A percentile compares a stretch with the other conserved stretches of the same genome.
Evolutionary conservation across 2,888 invertebrate species (phyloP).

Genomic region (Muscina levida): DNA sequence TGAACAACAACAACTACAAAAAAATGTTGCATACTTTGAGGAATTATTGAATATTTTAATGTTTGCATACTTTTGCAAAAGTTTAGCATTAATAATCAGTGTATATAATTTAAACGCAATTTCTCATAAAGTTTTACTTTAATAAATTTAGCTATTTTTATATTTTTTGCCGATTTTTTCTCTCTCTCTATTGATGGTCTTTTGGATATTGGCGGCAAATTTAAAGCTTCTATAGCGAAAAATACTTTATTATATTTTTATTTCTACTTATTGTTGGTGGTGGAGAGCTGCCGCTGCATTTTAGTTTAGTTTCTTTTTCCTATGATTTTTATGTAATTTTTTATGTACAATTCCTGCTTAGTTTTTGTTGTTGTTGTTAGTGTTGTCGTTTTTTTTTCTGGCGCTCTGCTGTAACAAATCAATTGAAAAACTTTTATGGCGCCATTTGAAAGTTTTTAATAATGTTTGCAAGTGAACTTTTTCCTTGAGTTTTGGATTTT

Average conservation of each 20-base stretch:
- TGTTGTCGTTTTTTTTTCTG: no score
- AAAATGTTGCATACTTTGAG: constrained; percentile 32
- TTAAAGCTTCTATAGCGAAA: not conserved
- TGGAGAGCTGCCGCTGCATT: constrained; percentile 52
- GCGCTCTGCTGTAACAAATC: constrained; percentile 50
- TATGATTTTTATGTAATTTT: constrained; percentile 39
- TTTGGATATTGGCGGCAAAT: constrained; percentile 15
- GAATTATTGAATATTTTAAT: constrained; percentile 25
- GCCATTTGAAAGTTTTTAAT: constrained; percentile 66
- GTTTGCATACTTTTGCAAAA: constrained; percentile 22
- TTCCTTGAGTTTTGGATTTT: not conserved
- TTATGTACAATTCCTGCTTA: constrained; percentile 14
- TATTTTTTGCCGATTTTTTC: not conserved
- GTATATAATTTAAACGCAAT: not conserved
- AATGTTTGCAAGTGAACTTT: constrained; percentile 60
- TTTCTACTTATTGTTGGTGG: constrained; percentile 53
- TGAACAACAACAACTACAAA: no score
- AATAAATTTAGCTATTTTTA: not conserved
- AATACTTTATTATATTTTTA: constrained; percentile 43
- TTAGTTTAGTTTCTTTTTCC: constrained; percentile 6
- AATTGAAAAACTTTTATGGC: constrained; percentile 66
- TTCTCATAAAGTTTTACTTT: constrained; percentile 11
- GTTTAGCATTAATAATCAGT: not conserved
- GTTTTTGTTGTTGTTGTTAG: no score
- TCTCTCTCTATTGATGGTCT: not conserved